These are phyloP conservation scores for Brachionichthys hirsutus DNA, from an alignment of 2,113 vertebrate genomes.

Conservation along the genomic window DNA sequence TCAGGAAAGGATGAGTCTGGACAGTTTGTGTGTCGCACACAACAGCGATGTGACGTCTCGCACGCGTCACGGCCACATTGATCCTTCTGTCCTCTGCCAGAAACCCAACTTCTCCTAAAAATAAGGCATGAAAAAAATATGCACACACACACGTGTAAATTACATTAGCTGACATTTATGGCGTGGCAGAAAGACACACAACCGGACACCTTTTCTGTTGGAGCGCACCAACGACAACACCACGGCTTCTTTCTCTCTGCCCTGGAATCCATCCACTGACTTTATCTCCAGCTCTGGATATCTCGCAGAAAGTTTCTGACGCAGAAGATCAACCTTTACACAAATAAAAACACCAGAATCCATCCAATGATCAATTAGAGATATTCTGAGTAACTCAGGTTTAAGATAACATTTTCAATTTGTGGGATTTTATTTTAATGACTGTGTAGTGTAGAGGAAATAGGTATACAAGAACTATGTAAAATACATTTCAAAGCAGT, in stretches of 20 bases:
- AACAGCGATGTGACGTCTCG: conserved; percentile 86
- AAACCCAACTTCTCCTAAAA: conserved; percentile 91
- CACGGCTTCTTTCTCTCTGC: conserved; percentile 95
- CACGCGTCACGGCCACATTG: conserved; percentile 92
- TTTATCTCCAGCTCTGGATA: conserved; percentile 90
- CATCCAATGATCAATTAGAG: too few species aligned
- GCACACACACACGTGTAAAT: neutral
- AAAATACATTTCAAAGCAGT: neutral
- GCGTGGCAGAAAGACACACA: neutral
- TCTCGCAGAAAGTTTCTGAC: conserved; percentile 81
- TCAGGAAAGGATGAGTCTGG: conserved; percentile 81
- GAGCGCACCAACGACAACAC: conserved; percentile 91
- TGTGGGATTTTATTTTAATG: neutral
- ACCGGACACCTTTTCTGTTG: conserved; percentile 85
- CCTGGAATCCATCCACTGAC: conserved; percentile 96
- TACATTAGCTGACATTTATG: neutral
- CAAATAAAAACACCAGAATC: neutral
- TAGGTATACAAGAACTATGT: neutral
- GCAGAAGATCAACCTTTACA: conserved; percentile 90
- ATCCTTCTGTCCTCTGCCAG: conserved; percentile 90
- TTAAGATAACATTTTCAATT: neutral
- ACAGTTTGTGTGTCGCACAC: conserved; percentile 87
- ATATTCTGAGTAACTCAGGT: neutral
- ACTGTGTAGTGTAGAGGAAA: neutral
- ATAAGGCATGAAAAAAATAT: neutral